Base-by-base conservation (phyloP, 2,113 vertebrate genomes). In the Notechis scutatus region DNA sequence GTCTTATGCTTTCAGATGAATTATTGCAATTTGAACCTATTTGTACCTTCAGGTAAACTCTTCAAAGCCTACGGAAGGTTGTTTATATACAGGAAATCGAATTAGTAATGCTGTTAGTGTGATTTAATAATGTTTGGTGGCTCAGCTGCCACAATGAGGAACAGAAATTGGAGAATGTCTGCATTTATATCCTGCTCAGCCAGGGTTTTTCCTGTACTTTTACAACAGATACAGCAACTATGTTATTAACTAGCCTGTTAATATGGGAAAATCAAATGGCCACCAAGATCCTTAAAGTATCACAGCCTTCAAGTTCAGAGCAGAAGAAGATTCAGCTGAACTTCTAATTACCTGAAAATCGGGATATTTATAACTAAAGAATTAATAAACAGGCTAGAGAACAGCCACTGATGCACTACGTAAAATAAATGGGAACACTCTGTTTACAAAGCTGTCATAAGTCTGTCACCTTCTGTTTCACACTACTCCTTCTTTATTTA, bases 1-100 rank as follows among this genome's bases (percentile, higher is more conserved):
- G 95, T 74, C 90, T 95, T 94, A 94, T 95, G 93, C 92, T 96
- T 96, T 95, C 94, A 96, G 93, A 5, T 95, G 95, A 97, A 95
- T 96, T 97, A 96, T 94, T 97, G 95, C 23, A 85, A 97, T 93
- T 11, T 95, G 94, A 97, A 97, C 92, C 90, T 95, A 92, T 94
- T 97, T 94, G 95, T 96, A 95, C 93, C 59, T 94, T 97, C 64
- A 88, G 88, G 57, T 92, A 94, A 95, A 95, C 94, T 95, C 96
- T 98, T 98, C 96, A 98, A 97, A 97, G 95, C 61, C 9, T n/a
- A 95, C 85, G 56, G 91, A 0, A 2, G 87, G 89, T 96, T 95
- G 91, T 97, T 98, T 97, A 93, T 93, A 95, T 55, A 93, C 93
- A 97, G 95, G 92, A 98, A 97, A 96, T 96, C 94, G 97, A 98